These are phyloP conservation scores for Stomatorhinus walkeri DNA, from an alignment of 2,797 vertebrate genomes.

Conservation along the genomic window DNA sequence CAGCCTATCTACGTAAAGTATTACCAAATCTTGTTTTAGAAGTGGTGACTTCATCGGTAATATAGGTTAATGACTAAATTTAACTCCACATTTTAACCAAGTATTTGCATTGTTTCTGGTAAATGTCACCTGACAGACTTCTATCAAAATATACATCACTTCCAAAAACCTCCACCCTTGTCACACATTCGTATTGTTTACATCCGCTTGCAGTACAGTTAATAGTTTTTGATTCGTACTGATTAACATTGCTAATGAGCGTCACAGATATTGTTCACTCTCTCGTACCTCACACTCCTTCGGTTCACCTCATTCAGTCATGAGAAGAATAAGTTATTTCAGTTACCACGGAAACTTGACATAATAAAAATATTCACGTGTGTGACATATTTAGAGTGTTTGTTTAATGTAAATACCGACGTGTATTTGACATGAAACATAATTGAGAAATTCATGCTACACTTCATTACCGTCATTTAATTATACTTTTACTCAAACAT, in stretches of 20 bases:
- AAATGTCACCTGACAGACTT: background rate
- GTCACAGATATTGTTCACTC: background rate
- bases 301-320: background rate
- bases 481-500: background rate
- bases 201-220: background rate
- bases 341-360: background rate
- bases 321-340: background rate
- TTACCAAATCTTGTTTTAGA: background rate
- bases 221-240: background rate
- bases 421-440: background rate
- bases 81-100: background rate
- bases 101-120: background rate
- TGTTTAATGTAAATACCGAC: background rate
- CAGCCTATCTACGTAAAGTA: background rate
- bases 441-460: background rate
- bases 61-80: background rate
- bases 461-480: background rate
- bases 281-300: background rate
- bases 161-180: background rate
- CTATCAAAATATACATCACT: background rate
- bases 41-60: background rate
- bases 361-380: background rate
- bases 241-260: background rate
- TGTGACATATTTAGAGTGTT: background rate
- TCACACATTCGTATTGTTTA: background rate